These are phyloP conservation scores for Omphaloscelis lunosa DNA, from an alignment of 2,888 invertebrate genomes.

Conservation along the genomic window DNA sequence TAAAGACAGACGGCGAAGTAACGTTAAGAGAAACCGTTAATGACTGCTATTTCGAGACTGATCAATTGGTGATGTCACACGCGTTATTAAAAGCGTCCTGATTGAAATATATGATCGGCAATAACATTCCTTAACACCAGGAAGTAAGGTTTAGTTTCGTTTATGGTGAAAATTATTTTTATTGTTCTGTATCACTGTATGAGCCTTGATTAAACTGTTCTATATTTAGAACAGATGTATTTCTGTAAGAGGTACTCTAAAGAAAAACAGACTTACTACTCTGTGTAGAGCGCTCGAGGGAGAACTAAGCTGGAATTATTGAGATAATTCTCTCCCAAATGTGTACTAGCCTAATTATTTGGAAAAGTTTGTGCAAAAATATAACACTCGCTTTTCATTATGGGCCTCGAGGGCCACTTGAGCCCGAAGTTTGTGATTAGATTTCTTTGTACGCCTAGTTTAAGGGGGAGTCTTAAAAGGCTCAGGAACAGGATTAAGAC, in stretches of 20 bases:
- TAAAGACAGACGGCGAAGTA: slow-evolving; percentile 48
- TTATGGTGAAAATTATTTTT: slow-evolving; percentile 22
- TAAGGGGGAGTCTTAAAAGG: slow-evolving; percentile 26
- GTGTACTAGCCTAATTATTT: slow-evolving; percentile 59
- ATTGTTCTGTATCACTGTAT: slow-evolving; percentile 62
- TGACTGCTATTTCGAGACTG: slow-evolving; percentile 58
- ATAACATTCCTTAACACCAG: slow-evolving; percentile 43
- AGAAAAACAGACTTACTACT: slow-evolving; percentile 13
- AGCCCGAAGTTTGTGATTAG: slow-evolving; percentile 61
- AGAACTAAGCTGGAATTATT: slow-evolving; percentile 41
- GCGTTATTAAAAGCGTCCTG: slow-evolving; percentile 61
- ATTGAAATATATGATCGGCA: slow-evolving; percentile 54
- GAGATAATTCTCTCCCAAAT: slow-evolving; percentile 53
- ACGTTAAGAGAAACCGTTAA: slow-evolving; percentile 59
- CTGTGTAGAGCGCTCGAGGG: slow-evolving; percentile 13
- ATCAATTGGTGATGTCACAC: slow-evolving; percentile 69
- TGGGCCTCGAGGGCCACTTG: slow-evolving; percentile 40
- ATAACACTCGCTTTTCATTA: slow-evolving; percentile 51
- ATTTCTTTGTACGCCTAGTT: slow-evolving; percentile 48
- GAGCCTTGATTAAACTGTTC: slow-evolving; percentile 55
- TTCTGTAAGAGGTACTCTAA: slow-evolving; percentile 10
- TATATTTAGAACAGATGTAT: slow-evolving; percentile 61
- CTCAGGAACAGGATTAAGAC: slow-evolving; percentile 24
- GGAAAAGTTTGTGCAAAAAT: slow-evolving; percentile 55
- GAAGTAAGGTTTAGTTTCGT: slow-evolving; percentile 52